Base-by-base conservation (phyloP, 64 coral and sea anemone genomes). In the Stichodactyla helianthus region DNA sequence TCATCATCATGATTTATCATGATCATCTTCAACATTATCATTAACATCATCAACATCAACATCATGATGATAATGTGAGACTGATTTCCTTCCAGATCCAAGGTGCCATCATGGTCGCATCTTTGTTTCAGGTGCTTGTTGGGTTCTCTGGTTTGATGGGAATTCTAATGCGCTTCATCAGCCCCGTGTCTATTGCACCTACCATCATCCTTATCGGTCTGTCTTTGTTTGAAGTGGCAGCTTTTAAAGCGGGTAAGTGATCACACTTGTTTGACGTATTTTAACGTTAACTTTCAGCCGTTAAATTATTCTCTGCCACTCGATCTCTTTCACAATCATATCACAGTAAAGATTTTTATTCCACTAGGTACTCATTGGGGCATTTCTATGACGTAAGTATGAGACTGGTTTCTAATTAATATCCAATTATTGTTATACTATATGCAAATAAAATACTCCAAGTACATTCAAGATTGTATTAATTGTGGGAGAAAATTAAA, bases 341-440 rank as follows among this genome's bases (percentile, higher is more conserved):
- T 44, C 35, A 44, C 35, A 44, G 35, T 44, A 44, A 44, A 80
- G 20, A 12, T 79, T 77, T 79, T 44, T 50, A 16, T 93, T 51
- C 27, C 53, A 18, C 19, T 54, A 94, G 93, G 93, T 78, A 87
- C 86, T 52, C 93, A 94, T 12, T 94, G 93, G 93, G 93, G 93
- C 16, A 88, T 94, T n/a, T 83, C 88, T 51, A 84, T 86, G 79
- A 87, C 86, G 93, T 94, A 80, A 94, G 93, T 94, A 31, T 68
- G 5, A 20, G 35, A 44, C 35, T 44, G 35, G 35, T 11, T 58
- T 58, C 55, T 5, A 11, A 0, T 9, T 58, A 58, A 5, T 58
- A 58, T 58, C 4, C 8, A 15, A 5, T 9, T 58, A 58, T 44
- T 44, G 55, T 15, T 58, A 58, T 9, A 58, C 5, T 4, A 9